These are phyloP conservation scores for Drosophila kanekoi DNA, from an alignment of 2,888 invertebrate species.

Conservation along the genomic window DNA sequence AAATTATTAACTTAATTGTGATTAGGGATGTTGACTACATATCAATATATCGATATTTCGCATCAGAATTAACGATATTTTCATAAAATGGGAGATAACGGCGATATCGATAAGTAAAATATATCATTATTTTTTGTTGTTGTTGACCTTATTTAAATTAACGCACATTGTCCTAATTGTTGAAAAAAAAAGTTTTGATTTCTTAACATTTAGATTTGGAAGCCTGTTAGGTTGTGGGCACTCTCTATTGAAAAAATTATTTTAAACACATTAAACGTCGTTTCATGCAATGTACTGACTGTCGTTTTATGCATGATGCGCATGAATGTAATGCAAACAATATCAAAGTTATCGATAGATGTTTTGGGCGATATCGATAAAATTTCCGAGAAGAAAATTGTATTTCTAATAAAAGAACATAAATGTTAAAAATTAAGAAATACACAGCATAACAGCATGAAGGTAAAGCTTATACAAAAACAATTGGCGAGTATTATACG, in stretches of 20 bases:
- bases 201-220: too few species aligned
- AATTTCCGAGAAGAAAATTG: slow-evolving; percentile 4
- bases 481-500: not conserved
- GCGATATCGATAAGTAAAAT: not conserved
- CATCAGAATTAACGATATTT: not conserved
- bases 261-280: not conserved
- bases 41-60: slow-evolving; percentile 35
- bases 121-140: too few species aligned
- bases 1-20: slow-evolving; percentile 42
- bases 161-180: too few species aligned
- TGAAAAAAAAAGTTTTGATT: too few species aligned
- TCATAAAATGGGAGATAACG: not conserved
- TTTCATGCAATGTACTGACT: not conserved
- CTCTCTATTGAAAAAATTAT: not conserved
- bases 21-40: slow-evolving; percentile 24
- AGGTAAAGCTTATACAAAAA: slow-evolving; percentile 43
- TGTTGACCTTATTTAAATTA: too few species aligned
- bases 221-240: too few species aligned
- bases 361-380: slow-evolving; percentile 7
- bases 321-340: not conserved
- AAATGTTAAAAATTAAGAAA: slow-evolving; percentile 5
- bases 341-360: slow-evolving; percentile 10
- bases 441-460: slow-evolving; percentile 30
- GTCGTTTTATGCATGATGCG: not conserved
- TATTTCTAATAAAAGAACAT: not conserved